phyloP scores from a whole-genome alignment of 2,113 vertebrate genomes.

The Aptenodytes patagonicus region DNA sequence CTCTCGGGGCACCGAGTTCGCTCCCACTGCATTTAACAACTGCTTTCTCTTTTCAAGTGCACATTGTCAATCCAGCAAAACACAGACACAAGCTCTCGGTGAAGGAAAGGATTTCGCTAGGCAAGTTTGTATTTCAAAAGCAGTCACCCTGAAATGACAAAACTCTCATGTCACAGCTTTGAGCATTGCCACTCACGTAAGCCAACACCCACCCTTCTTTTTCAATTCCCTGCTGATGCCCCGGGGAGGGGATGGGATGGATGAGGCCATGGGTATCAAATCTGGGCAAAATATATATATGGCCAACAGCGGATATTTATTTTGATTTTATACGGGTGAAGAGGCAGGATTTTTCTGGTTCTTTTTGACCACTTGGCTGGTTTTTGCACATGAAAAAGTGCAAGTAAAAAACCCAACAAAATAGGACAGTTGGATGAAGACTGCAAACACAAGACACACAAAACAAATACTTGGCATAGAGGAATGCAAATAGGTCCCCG shows the following conservation, averaged over 20 bases:
- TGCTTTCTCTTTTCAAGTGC: not conserved
- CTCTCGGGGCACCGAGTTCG: accelerated
- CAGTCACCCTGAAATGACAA: not conserved
- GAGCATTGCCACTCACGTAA: accelerated
- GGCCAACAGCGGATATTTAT: not conserved
- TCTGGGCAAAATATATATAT: not conserved
- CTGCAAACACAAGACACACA: not conserved
- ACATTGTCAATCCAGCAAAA: not conserved
- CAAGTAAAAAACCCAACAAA: accelerated
- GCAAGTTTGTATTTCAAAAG: not conserved
- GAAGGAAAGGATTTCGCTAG: not conserved
- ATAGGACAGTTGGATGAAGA: not conserved
- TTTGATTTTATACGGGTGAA: not conserved
- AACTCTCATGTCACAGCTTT: not conserved
- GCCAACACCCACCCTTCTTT: not conserved
- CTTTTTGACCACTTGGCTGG: not conserved
- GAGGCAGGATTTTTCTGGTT: not conserved
- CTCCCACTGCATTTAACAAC: not conserved
- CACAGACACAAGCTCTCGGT: not conserved
- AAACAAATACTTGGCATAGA: not conserved
- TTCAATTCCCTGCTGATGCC: not conserved
- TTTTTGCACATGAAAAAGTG: not conserved
- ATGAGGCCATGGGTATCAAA: not conserved
- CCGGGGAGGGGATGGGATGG: not conserved
- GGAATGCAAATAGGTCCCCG: not conserved